phyloP scores from a whole-genome alignment of 2,113 vertebrate species.

The Datnioides undecimradiatus region DNA sequence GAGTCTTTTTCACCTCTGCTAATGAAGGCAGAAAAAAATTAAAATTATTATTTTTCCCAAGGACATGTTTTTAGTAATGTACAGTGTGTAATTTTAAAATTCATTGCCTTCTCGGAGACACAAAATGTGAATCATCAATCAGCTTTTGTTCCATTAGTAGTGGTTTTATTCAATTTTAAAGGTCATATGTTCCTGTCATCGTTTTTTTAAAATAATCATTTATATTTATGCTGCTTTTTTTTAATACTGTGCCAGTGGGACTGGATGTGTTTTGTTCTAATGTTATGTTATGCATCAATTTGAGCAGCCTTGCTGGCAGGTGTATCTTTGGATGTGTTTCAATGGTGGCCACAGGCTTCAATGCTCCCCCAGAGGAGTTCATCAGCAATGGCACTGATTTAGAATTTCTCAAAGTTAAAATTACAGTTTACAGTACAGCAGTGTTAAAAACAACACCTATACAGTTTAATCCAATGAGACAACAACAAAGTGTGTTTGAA shows the following conservation, averaged over 20 bases:
- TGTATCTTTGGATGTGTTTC: slow-evolving; percentile 2
- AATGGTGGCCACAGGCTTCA: slow-evolving; percentile 21
- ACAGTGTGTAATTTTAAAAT: slow-evolving; percentile 12
- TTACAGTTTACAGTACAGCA: not conserved
- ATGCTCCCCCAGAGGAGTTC: slow-evolving; percentile 7
- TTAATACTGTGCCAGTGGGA: slow-evolving; percentile 10
- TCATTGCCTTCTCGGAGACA: slow-evolving; percentile 7
- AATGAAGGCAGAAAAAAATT: not conserved
- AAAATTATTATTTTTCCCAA: slow-evolving; percentile 4
- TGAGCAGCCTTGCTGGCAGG: slow-evolving; percentile 12
- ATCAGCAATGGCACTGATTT: not conserved
- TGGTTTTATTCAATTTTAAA: slow-evolving; percentile 52
- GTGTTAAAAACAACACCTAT: not conserved
- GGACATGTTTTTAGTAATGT: slow-evolving; percentile 32
- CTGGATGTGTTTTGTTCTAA: slow-evolving; percentile 26
- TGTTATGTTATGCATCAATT: slow-evolving; percentile 23
- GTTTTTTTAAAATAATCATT: slow-evolving; percentile 25
- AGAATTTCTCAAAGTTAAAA: not conserved
- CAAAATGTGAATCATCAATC: slow-evolving; percentile 45
- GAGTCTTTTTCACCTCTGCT: not conserved
- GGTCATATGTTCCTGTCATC: slow-evolving; percentile 20
- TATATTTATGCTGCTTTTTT: slow-evolving; percentile 24
- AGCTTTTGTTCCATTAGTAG: slow-evolving; percentile 31
- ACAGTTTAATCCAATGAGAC: not conserved
- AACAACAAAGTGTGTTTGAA: not conserved